Evolutionary conservation across 2,888 invertebrate genomes (phyloP), one percentile per base, ranked within the genome.

Genomic region (Troglohyphantes excavatus): DNA sequence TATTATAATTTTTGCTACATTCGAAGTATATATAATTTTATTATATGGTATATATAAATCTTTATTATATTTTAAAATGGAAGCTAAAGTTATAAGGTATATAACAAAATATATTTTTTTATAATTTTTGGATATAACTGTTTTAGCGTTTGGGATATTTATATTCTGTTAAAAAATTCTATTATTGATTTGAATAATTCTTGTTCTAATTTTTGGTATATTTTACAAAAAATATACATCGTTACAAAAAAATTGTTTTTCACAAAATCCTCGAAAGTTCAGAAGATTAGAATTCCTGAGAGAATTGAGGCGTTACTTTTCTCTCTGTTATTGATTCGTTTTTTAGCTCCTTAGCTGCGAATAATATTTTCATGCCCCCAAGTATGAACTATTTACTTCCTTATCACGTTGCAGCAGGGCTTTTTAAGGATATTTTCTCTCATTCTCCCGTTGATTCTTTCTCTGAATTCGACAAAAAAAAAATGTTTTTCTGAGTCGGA

Each of bases 281-380:
- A 17, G 46, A 46, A 46, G 17, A 17, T 17, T 46, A 17, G 17
- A 46, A 46, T 17, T 46, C 17, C 46, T 2, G 9, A 7, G 9
- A 17, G 46, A 17, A 46, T 17, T 33, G 33, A 17, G 17, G 13
- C 17, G 9, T 9, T 46, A 46, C 13, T 13, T 46, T 46, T 46
- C 46, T 46, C 11, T 46, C 13, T 46, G 46, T 46, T 46, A 46
- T 46, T 46, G 46, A 46, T 46, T 46, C 46, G 9, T 13, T 46
- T 17, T 46, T 3, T 2, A 46, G 17, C 13, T 46, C 46, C 17
- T 46, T 46, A 46, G 29, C 9, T 0, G 68, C 27, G 68, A 68
- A 68, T 29, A 68, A 68, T 29, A 33, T 68, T 29, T 68, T 19
- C 68, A 29, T 68, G 19, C 68, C 68, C 68, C 2, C 2, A 9